phyloP scores from a whole-genome alignment of 2,113 vertebrate species.

The Dinomys branickii region DNA sequence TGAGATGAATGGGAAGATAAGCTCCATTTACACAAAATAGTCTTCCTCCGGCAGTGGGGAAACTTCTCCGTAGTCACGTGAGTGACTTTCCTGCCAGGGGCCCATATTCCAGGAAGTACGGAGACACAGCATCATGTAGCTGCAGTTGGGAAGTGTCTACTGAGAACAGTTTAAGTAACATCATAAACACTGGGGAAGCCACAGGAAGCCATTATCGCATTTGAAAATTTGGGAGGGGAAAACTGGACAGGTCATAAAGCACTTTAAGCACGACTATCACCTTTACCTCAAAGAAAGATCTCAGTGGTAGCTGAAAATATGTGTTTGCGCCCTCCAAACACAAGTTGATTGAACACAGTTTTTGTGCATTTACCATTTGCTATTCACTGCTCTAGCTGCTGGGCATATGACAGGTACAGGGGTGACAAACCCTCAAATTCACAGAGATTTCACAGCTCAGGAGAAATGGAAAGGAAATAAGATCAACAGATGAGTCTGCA shows the following conservation, averaged over 20 bases:
- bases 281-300: not conserved
- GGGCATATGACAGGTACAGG: not conserved
- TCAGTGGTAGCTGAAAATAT: not conserved
- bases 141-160: not conserved
- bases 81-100: constrained; percentile 3
- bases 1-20: constrained; percentile 3
- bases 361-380: not conserved
- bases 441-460: not conserved
- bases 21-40: not conserved
- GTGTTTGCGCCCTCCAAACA: not conserved
- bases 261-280: not conserved
- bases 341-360: not conserved
- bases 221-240: not conserved
- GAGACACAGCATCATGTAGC: not conserved
- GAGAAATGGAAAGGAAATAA: not conserved
- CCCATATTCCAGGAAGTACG: not conserved
- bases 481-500: not conserved
- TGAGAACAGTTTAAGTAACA: not conserved
- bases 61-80: constrained; percentile 3
- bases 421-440: not conserved
- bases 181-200: not conserved
- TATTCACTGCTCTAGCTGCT: not conserved
- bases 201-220: not conserved
- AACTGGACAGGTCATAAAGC: not conserved
- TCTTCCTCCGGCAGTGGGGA: not conserved